Evolutionary conservation across 2,113 vertebrate species (phyloP), one percentile per base, ranked within the genome.

Genomic region (Stigmatopora nigra): DNA sequence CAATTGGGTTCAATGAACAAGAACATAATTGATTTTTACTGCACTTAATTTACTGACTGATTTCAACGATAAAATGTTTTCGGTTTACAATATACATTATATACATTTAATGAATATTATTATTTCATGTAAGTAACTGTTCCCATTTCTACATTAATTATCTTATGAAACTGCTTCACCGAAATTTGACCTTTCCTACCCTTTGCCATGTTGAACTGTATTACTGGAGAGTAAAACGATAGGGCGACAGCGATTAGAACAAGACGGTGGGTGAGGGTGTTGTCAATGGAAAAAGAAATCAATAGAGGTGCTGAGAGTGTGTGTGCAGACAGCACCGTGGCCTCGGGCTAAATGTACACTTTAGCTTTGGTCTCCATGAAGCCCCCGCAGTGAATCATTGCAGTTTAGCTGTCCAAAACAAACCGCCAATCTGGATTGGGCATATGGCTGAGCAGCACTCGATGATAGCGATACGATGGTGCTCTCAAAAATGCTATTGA

Each of bases 21-120:
- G 51, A 65, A 38, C 22, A 2, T 0, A 0, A 84, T 84, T 73
- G 84, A 86, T 86, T 80, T 80, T 61, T 67, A 61, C 35, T 71
- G 57, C 22, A 19, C 19, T 47, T 69, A 25, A 73, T 81, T 44
- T 78, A 68, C 67, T 61, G 38, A 63, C 57, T 56, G 68, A 62
- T 31, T 56, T 31, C 13, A 56, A 56, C 51, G 13, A 20, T 11
- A 56, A 31, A 56, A 31, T 31, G 25, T 15, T 56, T 56, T 56
- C 22, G 25, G 53, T 14, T 31, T 13, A 10, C 9, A 41, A 41
- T 8, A 41, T 41, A 41, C 1, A n/a, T 10, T 7, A 41, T 10
- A 8, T 41, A 41, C 14, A 31, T 56, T 15, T 8, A 12, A 22
- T 53, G 0, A 15, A 14, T 7, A 55, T 31, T 15, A 14, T 22